These are phyloP conservation scores for Phrynocephalus guinanensis DNA, from an alignment of 2,797 vertebrate species.

Conservation along the genomic window DNA sequence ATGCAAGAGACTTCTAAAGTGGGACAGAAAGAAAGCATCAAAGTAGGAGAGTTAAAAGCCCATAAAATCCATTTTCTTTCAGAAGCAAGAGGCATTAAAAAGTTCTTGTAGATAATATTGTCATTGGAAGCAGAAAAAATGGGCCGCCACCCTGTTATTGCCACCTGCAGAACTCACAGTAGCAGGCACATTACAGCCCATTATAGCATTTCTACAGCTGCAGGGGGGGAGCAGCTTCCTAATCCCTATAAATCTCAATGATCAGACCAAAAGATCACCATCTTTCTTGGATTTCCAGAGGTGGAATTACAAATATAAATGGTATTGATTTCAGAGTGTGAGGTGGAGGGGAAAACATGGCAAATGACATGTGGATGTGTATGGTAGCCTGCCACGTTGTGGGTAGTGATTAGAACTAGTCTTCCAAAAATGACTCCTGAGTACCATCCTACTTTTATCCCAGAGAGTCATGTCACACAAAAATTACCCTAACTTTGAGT, in stretches of 20 bases:
- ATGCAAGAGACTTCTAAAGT: not conserved
- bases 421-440: not conserved
- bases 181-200: not conserved
- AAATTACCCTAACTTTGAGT: not conserved
- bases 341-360: not conserved
- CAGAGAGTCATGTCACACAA: not conserved
- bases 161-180: slow-evolving; percentile 23
- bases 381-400: not conserved
- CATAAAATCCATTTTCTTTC: not conserved
- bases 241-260: not conserved
- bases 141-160: not conserved
- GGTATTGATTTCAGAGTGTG: slow-evolving; percentile 24
- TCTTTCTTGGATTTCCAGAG: slow-evolving; percentile 18
- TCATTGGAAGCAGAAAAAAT: not conserved
- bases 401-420: not conserved
- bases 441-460: not conserved
- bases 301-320: slow-evolving; percentile 16
- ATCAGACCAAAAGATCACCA: slow-evolving; percentile 16
- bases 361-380: not conserved
- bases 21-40: not conserved
- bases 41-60: not conserved
- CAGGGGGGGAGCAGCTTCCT: not conserved
- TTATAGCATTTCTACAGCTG: slow-evolving; percentile 19
- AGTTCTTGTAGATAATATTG: slow-evolving; percentile 26
- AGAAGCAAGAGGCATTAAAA: slow-evolving; percentile 23